A percentile compares a stretch with the other conserved stretches of the same genome.
Conservation (phyloP, 2,113 vertebrate genomes). For the Rhynchopsitta pachyrhyncha region DNA sequence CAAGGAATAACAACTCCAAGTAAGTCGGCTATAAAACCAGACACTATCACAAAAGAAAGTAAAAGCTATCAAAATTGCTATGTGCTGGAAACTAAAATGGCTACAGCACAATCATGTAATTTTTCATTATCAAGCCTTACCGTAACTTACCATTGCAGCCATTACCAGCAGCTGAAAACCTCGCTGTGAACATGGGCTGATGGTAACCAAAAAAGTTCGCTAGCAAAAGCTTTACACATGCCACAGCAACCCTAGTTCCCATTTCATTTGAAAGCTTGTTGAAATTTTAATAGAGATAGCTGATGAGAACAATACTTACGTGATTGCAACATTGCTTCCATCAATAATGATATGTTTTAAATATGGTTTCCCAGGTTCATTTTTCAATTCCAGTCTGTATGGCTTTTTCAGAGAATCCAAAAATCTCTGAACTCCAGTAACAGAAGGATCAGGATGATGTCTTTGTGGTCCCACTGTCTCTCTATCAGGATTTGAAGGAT, state of each 20-base stretch:
- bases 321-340: conserved; percentile 95
- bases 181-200: not conserved
- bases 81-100: not conserved
- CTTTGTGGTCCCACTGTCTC: not conserved
- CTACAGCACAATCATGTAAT: not conserved
- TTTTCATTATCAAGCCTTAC: not conserved
- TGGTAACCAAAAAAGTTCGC: not conserved
- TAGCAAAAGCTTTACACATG: not conserved
- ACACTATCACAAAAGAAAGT: not conserved
- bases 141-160: not conserved
- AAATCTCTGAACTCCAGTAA: conserved; percentile 91
- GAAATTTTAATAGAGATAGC: not conserved
- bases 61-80: not conserved
- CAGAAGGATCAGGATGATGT: conserved; percentile 63
- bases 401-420: conserved; percentile 87
- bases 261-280: not conserved
- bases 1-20: not conserved
- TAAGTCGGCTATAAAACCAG: not conserved
- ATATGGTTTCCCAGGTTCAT: conserved; percentile 82
- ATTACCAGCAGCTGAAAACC: not conserved
- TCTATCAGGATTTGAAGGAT: not conserved
- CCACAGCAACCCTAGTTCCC: not conserved
- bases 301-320: conserved; percentile 81
- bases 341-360: conserved; percentile 93
- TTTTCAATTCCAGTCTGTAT: conserved; percentile 87